A percentile compares a stretch with the other conserved stretches of the same genome.
These are phyloP conservation scores for Nesospiza acunhae DNA, from an alignment of 2,113 vertebrate genomes.

Conservation along the genomic window DNA sequence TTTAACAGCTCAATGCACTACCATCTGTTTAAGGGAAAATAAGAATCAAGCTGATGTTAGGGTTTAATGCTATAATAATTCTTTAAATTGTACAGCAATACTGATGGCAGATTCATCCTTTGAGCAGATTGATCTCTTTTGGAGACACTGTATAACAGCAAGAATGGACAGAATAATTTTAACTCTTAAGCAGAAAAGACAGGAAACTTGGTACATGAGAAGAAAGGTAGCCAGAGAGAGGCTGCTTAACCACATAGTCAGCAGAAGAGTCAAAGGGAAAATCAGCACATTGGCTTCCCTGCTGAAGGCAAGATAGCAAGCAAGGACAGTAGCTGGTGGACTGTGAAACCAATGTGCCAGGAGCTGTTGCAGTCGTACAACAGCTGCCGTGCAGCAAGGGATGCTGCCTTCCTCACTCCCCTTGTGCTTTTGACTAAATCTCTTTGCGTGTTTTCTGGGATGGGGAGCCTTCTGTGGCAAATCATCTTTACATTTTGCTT, in stretches of 20 bases:
- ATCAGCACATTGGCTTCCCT: not conserved
- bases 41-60: not conserved
- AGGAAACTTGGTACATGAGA: not conserved
- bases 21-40: conserved; percentile 8
- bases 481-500: not conserved
- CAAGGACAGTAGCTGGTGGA: not conserved
- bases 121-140: not conserved
- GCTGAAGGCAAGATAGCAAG: not conserved
- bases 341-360: not conserved
- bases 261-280: not conserved
- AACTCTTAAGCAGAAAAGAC: not conserved
- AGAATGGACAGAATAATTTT: not conserved
- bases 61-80: not conserved
- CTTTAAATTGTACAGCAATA: not conserved
- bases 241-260: not conserved
- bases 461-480: not conserved
- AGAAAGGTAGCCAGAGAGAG: not conserved
- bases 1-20: conserved; percentile 7
- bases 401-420: not conserved
- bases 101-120: not conserved
- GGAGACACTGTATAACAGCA: not conserved
- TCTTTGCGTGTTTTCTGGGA: not conserved
- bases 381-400: not conserved
- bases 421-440: not conserved
- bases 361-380: not conserved